Evolutionary conservation across 2,888 invertebrate genomes (phyloP), one percentile per base, ranked within the genome.

Genomic region (Coronaproctus castanopsis): DNA sequence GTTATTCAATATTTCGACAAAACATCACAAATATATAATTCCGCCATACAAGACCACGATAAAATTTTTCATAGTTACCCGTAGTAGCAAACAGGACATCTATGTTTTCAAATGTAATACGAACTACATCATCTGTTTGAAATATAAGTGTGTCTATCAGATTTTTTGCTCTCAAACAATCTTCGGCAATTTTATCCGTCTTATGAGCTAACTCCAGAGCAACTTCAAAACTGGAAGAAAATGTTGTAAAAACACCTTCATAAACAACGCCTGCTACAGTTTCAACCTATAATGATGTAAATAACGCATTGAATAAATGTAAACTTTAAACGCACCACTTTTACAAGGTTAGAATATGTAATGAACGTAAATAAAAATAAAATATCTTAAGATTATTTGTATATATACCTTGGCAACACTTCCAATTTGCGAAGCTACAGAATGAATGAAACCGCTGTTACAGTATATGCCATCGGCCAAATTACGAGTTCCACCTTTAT

Each of bases 191-290:
- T 24, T 21, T 14, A 66, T 84, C 83, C 60, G 87, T 80, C 70
- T 84, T 84, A 71, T 89, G 87, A 54, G 87, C 90, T 74, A 88
- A 80, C 74, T 90, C 89, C 71, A 93, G 73, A 62, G 89, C 90
- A 66, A 87, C 80, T 71, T 91, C 90, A 73, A 91, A 90, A 72
- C 83, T 80, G 67, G 84, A 80, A 65, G 90, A 90, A 74, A 90
- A 89, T 50, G 92, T 90, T 71, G 83, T 82, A 71, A 92, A 87
- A 63, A 92, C 81, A 21, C 92, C 92, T 75, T 92, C 91, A 79
- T 85, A 91, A 60, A 85, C 75, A 67, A 81, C 80, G 65, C 89
- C 90, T 66, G 88, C 87, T 70, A 83, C 82, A 58, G 89, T 84
- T 68, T 84, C 82, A 67, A 88, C 80, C 74, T 75, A 64, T 5